Conservation (phyloP, 2,888 invertebrate species). For the Thelaira solivaga region DNA sequence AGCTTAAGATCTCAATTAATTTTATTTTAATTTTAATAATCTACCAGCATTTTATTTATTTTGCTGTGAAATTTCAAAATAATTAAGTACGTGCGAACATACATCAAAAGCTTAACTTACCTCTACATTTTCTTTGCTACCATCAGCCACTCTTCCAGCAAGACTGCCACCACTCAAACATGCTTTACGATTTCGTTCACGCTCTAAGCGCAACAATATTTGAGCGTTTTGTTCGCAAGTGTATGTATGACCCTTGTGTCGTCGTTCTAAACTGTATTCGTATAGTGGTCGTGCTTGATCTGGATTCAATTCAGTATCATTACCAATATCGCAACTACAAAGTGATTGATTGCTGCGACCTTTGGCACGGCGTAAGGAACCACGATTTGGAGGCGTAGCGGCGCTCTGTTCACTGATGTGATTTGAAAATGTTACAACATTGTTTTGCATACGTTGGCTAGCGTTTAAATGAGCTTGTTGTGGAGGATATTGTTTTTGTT, state of each 20-base stretch:
- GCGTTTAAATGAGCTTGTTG: conserved; percentile 34
- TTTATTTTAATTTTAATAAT: no score
- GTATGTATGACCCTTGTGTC: conserved; percentile 77
- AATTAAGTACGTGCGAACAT: no score
- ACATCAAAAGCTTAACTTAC: no score
- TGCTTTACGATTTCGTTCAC: conserved; percentile 75
- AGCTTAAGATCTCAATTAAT: no score
- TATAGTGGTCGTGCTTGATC: conserved; percentile 75
- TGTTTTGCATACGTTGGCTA: conserved; percentile 66
- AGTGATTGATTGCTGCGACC: conserved; percentile 77
- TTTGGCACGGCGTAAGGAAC: conserved; percentile 74
- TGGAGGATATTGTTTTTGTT: conserved; percentile 24
- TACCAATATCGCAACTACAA: conserved; percentile 77
- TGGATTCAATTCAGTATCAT: conserved; percentile 75
- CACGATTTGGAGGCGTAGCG: conserved; percentile 67
- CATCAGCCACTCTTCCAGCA: conserved; percentile 37
- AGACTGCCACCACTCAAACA: conserved; percentile 66
- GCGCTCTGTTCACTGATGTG: conserved; percentile 66
- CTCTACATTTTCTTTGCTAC: conserved; percentile 57
- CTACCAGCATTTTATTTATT: no score
- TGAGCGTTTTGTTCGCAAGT: conserved; percentile 78
- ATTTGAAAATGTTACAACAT: conserved; percentile 73
- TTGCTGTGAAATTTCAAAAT: no score
- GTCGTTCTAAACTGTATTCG: conserved; percentile 78
- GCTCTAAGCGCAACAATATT: conserved; percentile 77